These are phyloP conservation scores for Ennomos fuscantarius DNA, from an alignment of 2,888 invertebrate genomes.

Conservation along the genomic window DNA sequence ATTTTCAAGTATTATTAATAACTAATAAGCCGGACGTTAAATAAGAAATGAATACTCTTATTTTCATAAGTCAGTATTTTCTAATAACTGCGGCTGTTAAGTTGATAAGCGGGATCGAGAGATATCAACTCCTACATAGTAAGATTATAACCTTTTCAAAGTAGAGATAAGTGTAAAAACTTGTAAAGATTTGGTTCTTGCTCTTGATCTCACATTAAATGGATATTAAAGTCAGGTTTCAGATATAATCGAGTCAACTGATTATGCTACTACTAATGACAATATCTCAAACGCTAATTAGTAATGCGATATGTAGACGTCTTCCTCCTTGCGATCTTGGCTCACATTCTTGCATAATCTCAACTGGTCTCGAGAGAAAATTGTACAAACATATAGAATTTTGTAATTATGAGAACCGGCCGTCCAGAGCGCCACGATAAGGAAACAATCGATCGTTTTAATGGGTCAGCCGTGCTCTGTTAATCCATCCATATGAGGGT, in stretches of 20 bases:
- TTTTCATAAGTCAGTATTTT: no score
- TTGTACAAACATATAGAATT: conserved; percentile 52
- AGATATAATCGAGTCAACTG: conserved; percentile 31
- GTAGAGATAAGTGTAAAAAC: conserved; percentile 16
- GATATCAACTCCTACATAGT: conserved; percentile 7
- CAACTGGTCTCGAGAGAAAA: conserved; percentile 32
- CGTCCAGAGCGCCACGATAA: conserved; percentile 71
- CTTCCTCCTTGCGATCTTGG: conserved; percentile 38
- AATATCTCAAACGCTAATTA: conserved; percentile 43
- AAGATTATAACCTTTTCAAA: conserved; percentile 12
- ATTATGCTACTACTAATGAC: conserved; percentile 38
- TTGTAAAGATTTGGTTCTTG: conserved; percentile 25
- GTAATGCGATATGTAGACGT: conserved; percentile 40
- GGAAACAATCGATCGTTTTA: conserved; percentile 85
- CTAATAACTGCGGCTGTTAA: no score
- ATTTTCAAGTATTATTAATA: no score
- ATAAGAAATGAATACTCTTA: no score
- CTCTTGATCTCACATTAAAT: conserved; percentile 26
- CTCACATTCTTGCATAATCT: conserved; percentile 41
- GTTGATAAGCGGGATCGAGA: no score
- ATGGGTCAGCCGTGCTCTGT: conserved; percentile 82
- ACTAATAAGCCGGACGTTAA: no score
- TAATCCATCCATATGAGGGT: conserved; percentile 77
- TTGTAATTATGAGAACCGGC: conserved; percentile 67
- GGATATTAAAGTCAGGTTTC: conserved; percentile 27